phyloP scores from a whole-genome alignment of 2,888 invertebrate genomes.

The Plagodis dolabraria region DNA sequence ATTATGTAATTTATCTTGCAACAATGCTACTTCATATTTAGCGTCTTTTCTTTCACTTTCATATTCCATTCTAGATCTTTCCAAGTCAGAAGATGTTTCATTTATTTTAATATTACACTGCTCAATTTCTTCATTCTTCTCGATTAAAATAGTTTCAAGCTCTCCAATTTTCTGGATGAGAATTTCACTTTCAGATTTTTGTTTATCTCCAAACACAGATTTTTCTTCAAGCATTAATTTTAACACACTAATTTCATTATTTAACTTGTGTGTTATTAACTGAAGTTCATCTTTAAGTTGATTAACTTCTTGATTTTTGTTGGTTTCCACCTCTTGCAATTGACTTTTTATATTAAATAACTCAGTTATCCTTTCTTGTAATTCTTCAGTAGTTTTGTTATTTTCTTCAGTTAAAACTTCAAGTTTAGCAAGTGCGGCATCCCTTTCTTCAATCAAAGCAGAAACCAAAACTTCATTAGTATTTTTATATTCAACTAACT shows the following conservation, averaged over 20 bases:
- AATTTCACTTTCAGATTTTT: conserved; percentile 44
- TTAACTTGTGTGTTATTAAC: conserved; percentile 41
- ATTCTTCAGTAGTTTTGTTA: conserved; percentile 38
- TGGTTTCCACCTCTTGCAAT: conserved; percentile 44
- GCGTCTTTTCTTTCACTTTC: conserved; percentile 73
- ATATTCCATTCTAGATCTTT: conserved; percentile 66
- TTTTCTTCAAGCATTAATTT: conserved; percentile 46
- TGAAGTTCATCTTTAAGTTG: conserved; percentile 45
- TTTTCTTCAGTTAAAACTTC: conserved; percentile 38
- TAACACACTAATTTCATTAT: conserved; percentile 46
- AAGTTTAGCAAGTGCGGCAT: conserved; percentile 29
- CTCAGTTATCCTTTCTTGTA: conserved; percentile 43
- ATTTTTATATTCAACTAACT: conserved; percentile 43
- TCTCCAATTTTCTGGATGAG: conserved; percentile 44
- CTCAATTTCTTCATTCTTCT: conserved; percentile 47
- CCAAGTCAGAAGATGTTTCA: conserved; percentile 43
- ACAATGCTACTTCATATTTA: conserved; percentile 59
- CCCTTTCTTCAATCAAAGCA: conserved; percentile 43
- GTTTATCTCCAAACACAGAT: conserved; percentile 42
- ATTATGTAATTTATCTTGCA: conserved; percentile 73
- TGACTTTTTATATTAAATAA: conserved; percentile 42
- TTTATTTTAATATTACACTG: conserved; percentile 44
- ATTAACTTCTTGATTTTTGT: conserved; percentile 46
- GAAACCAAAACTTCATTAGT: conserved; percentile 34
- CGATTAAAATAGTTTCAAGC: conserved; percentile 44